Conservation (phyloP, 2,888 invertebrate genomes). For the Philereme vetulata region DNA sequence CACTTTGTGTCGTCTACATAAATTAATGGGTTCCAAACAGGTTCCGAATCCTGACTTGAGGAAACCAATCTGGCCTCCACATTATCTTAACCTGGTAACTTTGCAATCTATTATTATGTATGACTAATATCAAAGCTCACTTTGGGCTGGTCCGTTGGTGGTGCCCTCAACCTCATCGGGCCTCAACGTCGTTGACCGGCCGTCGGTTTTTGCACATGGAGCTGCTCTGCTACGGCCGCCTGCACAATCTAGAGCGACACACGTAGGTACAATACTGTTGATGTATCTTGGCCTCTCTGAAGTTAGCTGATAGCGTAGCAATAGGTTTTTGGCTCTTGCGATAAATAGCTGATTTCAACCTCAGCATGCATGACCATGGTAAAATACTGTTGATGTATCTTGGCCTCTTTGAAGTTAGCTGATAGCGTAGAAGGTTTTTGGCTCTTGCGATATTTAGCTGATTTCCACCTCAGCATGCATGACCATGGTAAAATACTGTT, state of each 20-base stretch:
- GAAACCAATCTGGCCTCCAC: slow-evolving; percentile 27
- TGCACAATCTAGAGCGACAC: slow-evolving; percentile 68
- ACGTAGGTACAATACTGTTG: slow-evolving; percentile 39
- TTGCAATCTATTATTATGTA: slow-evolving; percentile 40
- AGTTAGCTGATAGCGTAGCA: background rate
- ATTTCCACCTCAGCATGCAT: too few species aligned
- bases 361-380: too few species aligned
- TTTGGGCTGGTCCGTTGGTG: slow-evolving; percentile 43
- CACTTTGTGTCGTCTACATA: slow-evolving; percentile 13
- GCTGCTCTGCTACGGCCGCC: slow-evolving; percentile 55
- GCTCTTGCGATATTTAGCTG: too few species aligned
- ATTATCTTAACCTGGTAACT: slow-evolving; percentile 34
- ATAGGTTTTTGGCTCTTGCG: too few species aligned
- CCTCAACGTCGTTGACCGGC: slow-evolving; percentile 76
- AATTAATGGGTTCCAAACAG: slow-evolving; percentile 20
- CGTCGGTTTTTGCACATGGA: slow-evolving; percentile 68
- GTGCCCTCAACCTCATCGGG: slow-evolving; percentile 68
- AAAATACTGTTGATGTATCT: background rate
- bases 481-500: slow-evolving; percentile 16
- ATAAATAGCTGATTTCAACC: too few species aligned
- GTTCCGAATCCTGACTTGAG: slow-evolving; percentile 20
- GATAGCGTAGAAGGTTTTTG: background rate
- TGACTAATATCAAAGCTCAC: slow-evolving; percentile 42
- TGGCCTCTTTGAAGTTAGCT: background rate
- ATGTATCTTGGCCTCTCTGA: background rate